A percentile compares a stretch with the other conserved stretches of the same genome.
These are phyloP conservation scores for Melanotaenia pygmaea DNA, from an alignment of 2,797 vertebrate genomes.

Conservation along the genomic window DNA sequence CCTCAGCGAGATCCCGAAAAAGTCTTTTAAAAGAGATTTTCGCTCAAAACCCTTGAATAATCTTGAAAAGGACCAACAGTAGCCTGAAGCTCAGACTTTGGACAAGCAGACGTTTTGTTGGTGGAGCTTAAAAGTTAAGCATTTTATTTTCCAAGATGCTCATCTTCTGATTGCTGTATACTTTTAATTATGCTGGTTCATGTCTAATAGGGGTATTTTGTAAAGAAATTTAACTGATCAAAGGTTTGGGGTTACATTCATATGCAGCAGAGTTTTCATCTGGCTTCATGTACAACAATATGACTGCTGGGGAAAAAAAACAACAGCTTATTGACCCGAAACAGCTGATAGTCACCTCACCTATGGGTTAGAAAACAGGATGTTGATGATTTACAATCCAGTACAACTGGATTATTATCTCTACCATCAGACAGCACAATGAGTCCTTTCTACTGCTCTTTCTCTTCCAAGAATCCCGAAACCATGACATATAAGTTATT, in stretches of 20 bases:
- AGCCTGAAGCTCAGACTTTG: slow-evolving; percentile 21
- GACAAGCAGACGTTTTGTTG: slow-evolving; percentile 15
- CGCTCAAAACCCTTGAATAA: slow-evolving; percentile 69
- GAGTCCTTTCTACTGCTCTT: neutral
- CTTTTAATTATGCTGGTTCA: slow-evolving; percentile 31
- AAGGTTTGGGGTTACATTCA: slow-evolving; percentile 23
- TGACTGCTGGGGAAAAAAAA: slow-evolving; percentile 15
- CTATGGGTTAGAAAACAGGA: slow-evolving; percentile 14
- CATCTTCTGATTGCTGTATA: slow-evolving; percentile 8
- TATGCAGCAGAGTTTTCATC: neutral
- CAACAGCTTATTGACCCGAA: neutral
- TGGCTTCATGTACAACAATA: slow-evolving; percentile 21
- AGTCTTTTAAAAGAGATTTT: slow-evolving; percentile 85
- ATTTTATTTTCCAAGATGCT: slow-evolving; percentile 57
- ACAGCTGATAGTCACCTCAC: neutral
- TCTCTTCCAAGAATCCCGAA: neutral
- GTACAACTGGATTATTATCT: slow-evolving; percentile 13
- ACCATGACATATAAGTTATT: neutral
- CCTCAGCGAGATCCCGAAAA: slow-evolving; percentile 89
- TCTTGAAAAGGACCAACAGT: slow-evolving; percentile 52
- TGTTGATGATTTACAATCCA: slow-evolving; percentile 10
- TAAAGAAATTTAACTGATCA: slow-evolving; percentile 29
- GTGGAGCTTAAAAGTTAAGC: slow-evolving; percentile 21
- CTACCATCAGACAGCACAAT: slow-evolving; percentile 6
- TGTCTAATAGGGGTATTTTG: slow-evolving; percentile 11